Conservation (phyloP, 2,113 vertebrate species). For the Perca flavescens region DNA sequence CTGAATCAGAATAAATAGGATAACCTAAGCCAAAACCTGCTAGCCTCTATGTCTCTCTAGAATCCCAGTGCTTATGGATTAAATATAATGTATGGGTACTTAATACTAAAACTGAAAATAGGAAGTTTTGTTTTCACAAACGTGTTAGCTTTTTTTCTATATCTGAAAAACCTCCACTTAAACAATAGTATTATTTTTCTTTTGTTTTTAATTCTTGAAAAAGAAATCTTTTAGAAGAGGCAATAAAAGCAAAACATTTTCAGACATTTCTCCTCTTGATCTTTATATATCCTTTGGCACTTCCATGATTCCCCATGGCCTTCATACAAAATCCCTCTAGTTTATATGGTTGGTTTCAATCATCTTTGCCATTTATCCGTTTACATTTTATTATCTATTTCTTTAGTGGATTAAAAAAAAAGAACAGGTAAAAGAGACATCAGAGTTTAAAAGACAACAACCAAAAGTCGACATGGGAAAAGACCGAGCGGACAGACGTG, state of each 20-base stretch:
- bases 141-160: not conserved
- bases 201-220: not conserved
- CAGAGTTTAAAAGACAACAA: constrained; percentile 3
- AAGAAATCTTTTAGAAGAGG: not conserved
- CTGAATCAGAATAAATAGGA: not conserved
- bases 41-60: not conserved
- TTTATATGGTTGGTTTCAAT: not conserved
- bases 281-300: not conserved
- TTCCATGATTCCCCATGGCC: not conserved
- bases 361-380: not conserved
- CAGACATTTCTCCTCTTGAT: not conserved
- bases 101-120: not conserved
- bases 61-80: not conserved
- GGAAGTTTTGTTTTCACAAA: not conserved
- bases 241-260: not conserved
- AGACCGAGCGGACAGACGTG: constrained; percentile 19
- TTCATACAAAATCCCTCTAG: constrained; percentile 9
- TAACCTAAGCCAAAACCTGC: not conserved
- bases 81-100: not conserved
- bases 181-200: not conserved
- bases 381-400: not conserved
- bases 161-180: not conserved
- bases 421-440: not conserved
- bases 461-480: not conserved
- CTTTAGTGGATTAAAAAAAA: constrained; percentile 10